Evolutionary conservation across 2,888 invertebrate genomes (phyloP).

Genomic region (Dryadula phaetusa): DNA sequence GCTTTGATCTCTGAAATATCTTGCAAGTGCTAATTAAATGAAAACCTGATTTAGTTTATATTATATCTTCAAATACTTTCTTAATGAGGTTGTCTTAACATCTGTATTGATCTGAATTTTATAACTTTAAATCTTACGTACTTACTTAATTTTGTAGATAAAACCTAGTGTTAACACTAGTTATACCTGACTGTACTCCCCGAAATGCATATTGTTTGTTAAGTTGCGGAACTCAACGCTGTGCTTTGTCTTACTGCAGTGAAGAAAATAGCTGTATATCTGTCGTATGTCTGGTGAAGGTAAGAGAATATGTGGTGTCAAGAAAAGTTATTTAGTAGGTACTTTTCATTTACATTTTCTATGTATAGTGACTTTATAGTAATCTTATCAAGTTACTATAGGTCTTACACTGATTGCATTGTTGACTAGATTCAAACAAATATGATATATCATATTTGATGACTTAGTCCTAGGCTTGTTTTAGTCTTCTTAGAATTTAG

Average conservation of each 20-base stretch:
- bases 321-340: too few species aligned
- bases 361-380: background rate
- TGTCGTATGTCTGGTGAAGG: too few species aligned
- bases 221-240: too few species aligned
- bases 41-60: background rate
- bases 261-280: too few species aligned
- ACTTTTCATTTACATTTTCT: background rate
- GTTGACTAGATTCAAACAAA: slow-evolving; percentile 35
- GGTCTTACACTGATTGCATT: slow-evolving; percentile 25
- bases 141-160: too few species aligned
- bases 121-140: too few species aligned
- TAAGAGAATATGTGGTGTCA: too few species aligned
- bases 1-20: background rate
- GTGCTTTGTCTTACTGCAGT: too few species aligned
- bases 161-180: too few species aligned
- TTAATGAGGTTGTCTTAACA: background rate
- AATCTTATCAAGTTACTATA: slow-evolving; percentile 33
- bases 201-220: too few species aligned
- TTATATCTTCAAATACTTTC: background rate
- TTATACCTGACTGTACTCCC: too few species aligned
- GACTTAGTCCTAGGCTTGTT: slow-evolving; percentile 20
- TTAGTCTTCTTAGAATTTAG: slow-evolving; percentile 28
- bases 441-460: too few species aligned
- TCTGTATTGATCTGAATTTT: slow-evolving; percentile 8
- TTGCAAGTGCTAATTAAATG: background rate